These are phyloP conservation scores for Todiramphus saurophagus DNA, from an alignment of 2,113 vertebrate species.

Conservation along the genomic window DNA sequence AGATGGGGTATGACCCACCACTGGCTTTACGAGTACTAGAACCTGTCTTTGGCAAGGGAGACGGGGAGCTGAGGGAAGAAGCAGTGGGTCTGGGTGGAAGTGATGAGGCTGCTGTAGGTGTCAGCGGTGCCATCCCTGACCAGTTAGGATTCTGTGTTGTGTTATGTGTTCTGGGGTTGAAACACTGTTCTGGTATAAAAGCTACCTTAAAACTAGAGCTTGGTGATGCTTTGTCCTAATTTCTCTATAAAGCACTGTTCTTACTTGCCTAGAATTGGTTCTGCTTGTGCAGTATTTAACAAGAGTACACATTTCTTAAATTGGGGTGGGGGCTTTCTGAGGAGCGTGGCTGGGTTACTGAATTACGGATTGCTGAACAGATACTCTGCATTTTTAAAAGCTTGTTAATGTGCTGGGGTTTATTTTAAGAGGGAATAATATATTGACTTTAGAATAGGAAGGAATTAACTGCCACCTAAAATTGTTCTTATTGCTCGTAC, in stretches of 20 bases:
- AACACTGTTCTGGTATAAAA: neutral
- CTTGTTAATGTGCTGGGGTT: neutral
- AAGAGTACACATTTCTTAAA: neutral
- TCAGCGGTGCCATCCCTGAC: neutral
- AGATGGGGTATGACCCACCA: rapidly evolving
- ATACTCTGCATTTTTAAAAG: neutral
- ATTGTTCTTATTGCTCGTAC: neutral
- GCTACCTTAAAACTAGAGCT: neutral
- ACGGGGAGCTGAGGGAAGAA: neutral
- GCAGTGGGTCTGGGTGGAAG: neutral
- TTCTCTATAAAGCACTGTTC: neutral
- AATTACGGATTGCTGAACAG: neutral
- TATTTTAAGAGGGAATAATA: neutral
- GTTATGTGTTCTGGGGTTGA: neutral
- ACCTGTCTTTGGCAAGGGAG: neutral
- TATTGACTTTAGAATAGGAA: neutral
- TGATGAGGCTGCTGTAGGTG: neutral
- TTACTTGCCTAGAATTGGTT: neutral
- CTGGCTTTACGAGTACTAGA: neutral
- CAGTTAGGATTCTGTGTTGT: rapidly evolving
- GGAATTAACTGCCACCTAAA: neutral
- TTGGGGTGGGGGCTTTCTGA: neutral
- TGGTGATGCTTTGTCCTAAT: neutral
- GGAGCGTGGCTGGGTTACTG: neutral
- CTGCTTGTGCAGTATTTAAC: neutral